Conservation (phyloP, 2,797 vertebrate genomes). For the Cossypha heuglini region DNA sequence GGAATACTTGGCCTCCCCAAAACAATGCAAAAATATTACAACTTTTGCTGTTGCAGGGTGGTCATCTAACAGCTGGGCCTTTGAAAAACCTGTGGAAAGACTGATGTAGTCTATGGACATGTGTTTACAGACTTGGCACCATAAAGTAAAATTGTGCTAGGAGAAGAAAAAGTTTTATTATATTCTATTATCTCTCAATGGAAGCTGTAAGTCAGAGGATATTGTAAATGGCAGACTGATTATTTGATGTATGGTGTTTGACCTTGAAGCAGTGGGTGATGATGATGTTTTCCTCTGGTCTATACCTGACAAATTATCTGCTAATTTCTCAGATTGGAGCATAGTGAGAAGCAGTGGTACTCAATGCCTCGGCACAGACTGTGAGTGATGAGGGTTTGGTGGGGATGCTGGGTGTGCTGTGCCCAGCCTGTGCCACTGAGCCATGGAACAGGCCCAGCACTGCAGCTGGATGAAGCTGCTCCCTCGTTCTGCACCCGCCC, state of each 20-base stretch:
- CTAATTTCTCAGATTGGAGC: neutral
- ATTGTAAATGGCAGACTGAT: neutral
- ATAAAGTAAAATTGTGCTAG: neutral
- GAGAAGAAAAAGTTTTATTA: neutral
- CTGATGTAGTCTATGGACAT: neutral
- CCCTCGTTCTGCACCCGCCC: rapidly evolving
- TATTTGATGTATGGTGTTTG: neutral
- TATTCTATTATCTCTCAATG: neutral
- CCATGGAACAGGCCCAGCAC: rapidly evolving
- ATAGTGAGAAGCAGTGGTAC: rapidly evolving
- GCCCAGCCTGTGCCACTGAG: rapidly evolving
- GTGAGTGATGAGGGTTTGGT: neutral
- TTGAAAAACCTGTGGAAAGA: neutral
- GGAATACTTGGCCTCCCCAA: neutral
- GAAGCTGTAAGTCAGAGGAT: neutral
- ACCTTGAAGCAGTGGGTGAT: neutral
- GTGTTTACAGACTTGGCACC: neutral
- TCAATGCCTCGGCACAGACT: neutral
- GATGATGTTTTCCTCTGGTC: neutral
- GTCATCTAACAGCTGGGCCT: neutral
- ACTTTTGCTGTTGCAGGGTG: neutral
- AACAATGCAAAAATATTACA: neutral
- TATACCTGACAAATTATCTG: neutral
- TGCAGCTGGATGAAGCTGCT: neutral
- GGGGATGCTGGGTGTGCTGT: rapidly evolving